Evolutionary conservation across 2,797 vertebrate species (phyloP), one percentile per base, ranked within the genome.

Genomic region (Spondyliosoma cantharus): DNA sequence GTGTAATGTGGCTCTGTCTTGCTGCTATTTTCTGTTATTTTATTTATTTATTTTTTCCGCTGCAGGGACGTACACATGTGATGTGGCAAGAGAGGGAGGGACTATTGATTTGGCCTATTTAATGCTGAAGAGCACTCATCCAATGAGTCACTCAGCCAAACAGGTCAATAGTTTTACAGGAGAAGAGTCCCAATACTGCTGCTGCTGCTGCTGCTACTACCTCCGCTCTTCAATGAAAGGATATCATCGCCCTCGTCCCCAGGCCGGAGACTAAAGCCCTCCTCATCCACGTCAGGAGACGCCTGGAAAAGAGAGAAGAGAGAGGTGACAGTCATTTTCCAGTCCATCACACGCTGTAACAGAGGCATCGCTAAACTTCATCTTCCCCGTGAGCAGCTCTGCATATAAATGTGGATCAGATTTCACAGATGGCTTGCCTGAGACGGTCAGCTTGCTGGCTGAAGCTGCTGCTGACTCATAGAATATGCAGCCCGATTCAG

Each of bases 201-300:
- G 24, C 78, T 57, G 20, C 76, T 27, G 24, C 71, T 49, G 29
- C 82, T 37, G 15, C 50, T 42, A 42, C 43, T 45, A 42, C 37
- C 42, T 43, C 25, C n/a, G 13, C 49, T 62, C 54, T 32, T 60
- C 15, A 13, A 63, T 84, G 24, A 84, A 95, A 96, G 95, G 95
- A 95, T 96, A 96, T 95, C 80, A 86, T 92, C 92, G 2, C 83
- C 92, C 61, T 94, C 96, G 74, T 98, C 97, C 71, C 97, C 97
- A 0, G 98, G 98, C 86, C 96, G 95, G 89, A 97, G 96, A 91
- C 98, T 99, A 94, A 97, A 99, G 4, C 98, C 98, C 92, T 99
- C 98, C 80, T 97, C 98, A 72, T 99, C 98, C 73, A 99, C 95
- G 66, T 98, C 97, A 2, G 98, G 98, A 3, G 97, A 96, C 62